Base-by-base conservation (phyloP, 2,888 invertebrate species). In the Fragum sueziense region DNA sequence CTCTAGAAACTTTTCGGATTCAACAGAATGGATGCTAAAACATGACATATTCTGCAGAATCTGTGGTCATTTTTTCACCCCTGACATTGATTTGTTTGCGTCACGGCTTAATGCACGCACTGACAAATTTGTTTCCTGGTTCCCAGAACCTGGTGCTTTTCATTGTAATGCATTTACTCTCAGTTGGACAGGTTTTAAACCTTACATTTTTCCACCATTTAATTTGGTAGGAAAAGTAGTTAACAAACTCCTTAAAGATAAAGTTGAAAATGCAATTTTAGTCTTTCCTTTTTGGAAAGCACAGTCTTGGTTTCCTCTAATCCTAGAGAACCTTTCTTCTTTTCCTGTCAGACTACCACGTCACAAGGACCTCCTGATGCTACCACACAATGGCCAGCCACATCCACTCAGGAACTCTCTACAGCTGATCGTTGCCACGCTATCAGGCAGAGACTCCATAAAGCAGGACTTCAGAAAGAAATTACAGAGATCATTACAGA, bases 151-250 rank as follows among this genome's bases (percentile, higher is more conserved):
- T n/a, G 47, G 70, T 3, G 22, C 7, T 11, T 83, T 77, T 79
- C 77, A 47, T 7, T 22, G 59, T 52, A 59, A 80, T 74, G 72
- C 74, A 52, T 80, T 80, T 59, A 68, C 77, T 0, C 2, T 80
- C 3, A 37, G 14, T 4, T 77, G 77, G 77, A 33, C 22, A 0
- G 4, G 31, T 57, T 61, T 74, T 9, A 7, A n/a, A 11, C 70
- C 65, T 17, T 79, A 76, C 33, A 59, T 83, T 14, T 76, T 85
- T 76, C 78, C 81, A 14, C 86, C 84, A 65, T 84, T 86, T 29
- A 65, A 54, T 70, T n/a, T 79, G 75, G 65, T 69, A 71, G n/a
- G 74, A 70, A 61, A 70, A 73, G 47, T 61, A 31, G 7, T 80
- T 1, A 69, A 77, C 31, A 77, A 68, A 61, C 52, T 77, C 37